These are phyloP conservation scores for Furcifer pardalis DNA, from an alignment of 2,797 vertebrate species.

Conservation along the genomic window DNA sequence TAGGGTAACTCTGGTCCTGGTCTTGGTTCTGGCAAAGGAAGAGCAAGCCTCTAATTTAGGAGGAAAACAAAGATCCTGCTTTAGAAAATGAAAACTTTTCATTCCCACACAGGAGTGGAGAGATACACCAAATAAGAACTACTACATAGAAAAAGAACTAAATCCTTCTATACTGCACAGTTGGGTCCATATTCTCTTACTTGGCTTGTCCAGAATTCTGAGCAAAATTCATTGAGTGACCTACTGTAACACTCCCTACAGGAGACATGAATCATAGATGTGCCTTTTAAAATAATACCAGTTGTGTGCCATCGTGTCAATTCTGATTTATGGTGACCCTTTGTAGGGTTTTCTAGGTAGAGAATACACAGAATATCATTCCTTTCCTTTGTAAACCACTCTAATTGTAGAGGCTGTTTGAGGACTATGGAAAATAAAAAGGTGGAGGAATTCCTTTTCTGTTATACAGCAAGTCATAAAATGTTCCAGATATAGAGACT, in stretches of 20 bases:
- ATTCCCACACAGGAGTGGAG: not conserved
- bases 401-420: not conserved
- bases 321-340: too few species aligned
- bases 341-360: too few species aligned
- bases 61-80: not conserved
- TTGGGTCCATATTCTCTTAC: not conserved
- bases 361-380: too few species aligned
- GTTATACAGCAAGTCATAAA: constrained; percentile 9
- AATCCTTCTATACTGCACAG: not conserved
- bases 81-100: not conserved
- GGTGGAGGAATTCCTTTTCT: not conserved
- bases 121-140: not conserved
- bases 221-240: not conserved
- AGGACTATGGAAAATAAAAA: constrained; percentile 26
- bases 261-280: not conserved
- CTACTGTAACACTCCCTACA: not conserved
- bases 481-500: not conserved
- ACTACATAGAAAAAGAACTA: not conserved
- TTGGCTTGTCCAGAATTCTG: not conserved
- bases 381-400: not conserved
- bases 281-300: too few species aligned
- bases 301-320: too few species aligned
- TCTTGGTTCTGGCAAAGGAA: too few species aligned
- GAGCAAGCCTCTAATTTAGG: too few species aligned
- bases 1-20: too few species aligned